Base-by-base conservation (phyloP, 1,140 invertebrate genomes). In the Diorhabda carinulata region DNA sequence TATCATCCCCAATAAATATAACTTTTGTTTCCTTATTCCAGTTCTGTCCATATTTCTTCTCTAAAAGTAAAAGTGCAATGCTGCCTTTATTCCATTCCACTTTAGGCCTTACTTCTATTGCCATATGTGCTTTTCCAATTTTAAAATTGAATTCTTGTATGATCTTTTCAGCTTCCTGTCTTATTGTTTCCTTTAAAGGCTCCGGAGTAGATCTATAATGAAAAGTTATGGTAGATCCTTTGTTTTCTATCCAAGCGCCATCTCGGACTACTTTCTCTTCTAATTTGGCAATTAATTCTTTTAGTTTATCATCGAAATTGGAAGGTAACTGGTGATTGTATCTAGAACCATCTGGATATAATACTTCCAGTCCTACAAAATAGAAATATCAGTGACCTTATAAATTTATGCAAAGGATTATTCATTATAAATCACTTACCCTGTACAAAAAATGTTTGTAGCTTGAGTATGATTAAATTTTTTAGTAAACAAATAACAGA, bases 211-310 rank as follows among this genome's bases (percentile, higher is more conserved):
- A 68, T 61, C 73, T 68, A 64, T 70, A 74, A 56, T 74, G 73
- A 60, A 72, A 74, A 40, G 73, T 74, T 47, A 74, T 42, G 45
- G 70, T 60, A 4, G 69, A 62, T 42, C 71, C 71, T 69, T 74
- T 74, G 10, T 74, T 69, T 66, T 74, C 73, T 63, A 74, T 72
- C 73, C 73, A 74, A 58, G 73, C 73, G 3, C 73, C 73, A 56
- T 74, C 69, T 58, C 67, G 45, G 3, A 72, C 68, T 6, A 72
- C 70, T 57, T 66, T 65, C 61, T 74, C 59, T 67, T 74, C 70
- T 56, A 74, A 45, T 9, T 71, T 68, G 5, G 43, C 5, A 41
- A 72, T 67, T 42, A 74, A 45, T 62, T 62, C n/a, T 52, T 69
- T 67, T 8, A 72, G 60, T 61, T 72, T 68, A n/a, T 70, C 64